Base-by-base conservation (phyloP, 2,797 vertebrate species). In the Chrysolophus pictus region DNA sequence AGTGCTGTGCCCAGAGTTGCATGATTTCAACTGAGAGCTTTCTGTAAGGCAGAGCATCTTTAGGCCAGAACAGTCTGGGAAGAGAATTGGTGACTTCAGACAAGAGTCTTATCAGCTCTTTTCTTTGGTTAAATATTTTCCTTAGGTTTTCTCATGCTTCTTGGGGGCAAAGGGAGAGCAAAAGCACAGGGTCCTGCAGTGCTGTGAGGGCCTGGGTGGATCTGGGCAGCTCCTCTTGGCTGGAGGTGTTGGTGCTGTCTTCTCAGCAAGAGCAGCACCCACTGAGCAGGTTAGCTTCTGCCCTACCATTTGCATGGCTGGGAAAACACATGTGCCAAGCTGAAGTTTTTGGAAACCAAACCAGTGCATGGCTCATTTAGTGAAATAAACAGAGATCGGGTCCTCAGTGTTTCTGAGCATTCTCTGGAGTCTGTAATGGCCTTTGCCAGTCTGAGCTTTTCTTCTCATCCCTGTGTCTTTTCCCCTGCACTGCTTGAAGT, bases 1-100 rank as follows among this genome's bases (percentile, higher is more conserved):
- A n/a, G 70, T 2, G n/a, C 56, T 39, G 8, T 82, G 64, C 68
- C 67, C 55, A 58, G 60, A 85, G n/a, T 87, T 60, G 76, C 12
- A 7, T 8, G 10, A 22, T 85, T 88, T 75, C 60, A 76, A 0
- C 35, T 37, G 92, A 96, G 91, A 93, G 92, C 91, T 94, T 96
- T 93, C 89, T 93, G 87, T 39, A 91, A 82, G 91, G 81, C 87
- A 90, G 56, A 93, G 53, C 70, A 74, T 90, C 37, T 87, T 90
- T 39, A 49, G 39, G 60, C 49, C 89, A 84, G 26, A 88, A 76
- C 56, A 24, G 2, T 16, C 53, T 74, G 49, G 49, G 24, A 42
- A 63, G 84, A 84, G 35, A 8, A 47, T 29, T 68, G 68, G 11
- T 70, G 17, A 4, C 39, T 60, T 71, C 60, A 73, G 81, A 60